These are phyloP conservation scores for Potorous gilbertii DNA, from an alignment of 2,797 vertebrate genomes.

Conservation along the genomic window DNA sequence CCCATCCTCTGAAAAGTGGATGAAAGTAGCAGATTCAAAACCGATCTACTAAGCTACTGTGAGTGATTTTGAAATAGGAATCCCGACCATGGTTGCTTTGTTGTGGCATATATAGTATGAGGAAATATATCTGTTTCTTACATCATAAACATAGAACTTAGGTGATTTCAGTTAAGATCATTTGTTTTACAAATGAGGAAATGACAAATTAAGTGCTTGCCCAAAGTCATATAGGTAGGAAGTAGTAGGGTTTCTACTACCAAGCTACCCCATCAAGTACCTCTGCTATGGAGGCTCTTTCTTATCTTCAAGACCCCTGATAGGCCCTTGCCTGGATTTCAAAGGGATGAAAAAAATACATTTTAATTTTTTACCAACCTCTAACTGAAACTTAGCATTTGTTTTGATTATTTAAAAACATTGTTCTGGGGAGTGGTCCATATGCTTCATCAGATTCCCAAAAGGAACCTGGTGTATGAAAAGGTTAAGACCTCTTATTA, in stretches of 20 bases:
- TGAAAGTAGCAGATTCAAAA: slow-evolving; percentile 24
- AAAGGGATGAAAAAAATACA: not conserved
- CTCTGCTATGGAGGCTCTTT: not conserved
- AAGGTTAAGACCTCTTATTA: not conserved
- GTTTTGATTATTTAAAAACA: not conserved
- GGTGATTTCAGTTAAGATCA: not conserved
- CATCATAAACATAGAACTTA: not conserved
- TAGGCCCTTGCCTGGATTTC: not conserved
- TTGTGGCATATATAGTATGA: not conserved
- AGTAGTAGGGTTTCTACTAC: not conserved
- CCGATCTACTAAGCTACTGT: not conserved
- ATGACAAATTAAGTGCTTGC: not conserved
- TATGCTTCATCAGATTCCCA: not conserved
- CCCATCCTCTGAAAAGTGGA: slow-evolving; percentile 28
- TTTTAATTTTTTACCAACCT: not conserved
- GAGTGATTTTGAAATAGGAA: slow-evolving; percentile 26
- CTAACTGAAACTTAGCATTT: not conserved
- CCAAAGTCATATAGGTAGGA: not conserved
- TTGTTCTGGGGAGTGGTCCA: not conserved
- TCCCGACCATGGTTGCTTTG: slow-evolving; percentile 30
- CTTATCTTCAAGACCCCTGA: not conserved
- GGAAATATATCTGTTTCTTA: not conserved
- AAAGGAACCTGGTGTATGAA: not conserved
- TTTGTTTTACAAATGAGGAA: not conserved
- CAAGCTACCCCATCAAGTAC: not conserved